Percentiles rank a stretch among this genome's conserved stretches.
These are phyloP conservation scores for Mellilla xanthometata DNA, from an alignment of 2,888 invertebrate genomes.

Conservation along the genomic window DNA sequence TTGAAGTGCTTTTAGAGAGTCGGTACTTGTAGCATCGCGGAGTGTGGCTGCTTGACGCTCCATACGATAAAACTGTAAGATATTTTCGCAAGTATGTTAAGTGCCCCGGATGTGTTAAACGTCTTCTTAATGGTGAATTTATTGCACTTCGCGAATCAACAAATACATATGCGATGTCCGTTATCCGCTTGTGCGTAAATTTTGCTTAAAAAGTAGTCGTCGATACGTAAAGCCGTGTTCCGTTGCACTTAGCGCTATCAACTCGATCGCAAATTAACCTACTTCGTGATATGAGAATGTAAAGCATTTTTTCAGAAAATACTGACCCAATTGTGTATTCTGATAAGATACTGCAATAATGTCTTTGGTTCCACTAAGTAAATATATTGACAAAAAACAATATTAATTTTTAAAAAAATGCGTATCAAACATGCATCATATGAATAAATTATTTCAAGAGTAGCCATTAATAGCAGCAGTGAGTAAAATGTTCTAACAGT, in stretches of 20 bases:
- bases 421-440: no score
- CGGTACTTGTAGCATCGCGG: constrained; percentile 33
- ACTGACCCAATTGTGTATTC: constrained; percentile 17
- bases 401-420: no score
- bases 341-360: constrained; percentile 12
- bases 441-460: no score
- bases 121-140: constrained; percentile 41
- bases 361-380: no score
- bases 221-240: constrained; percentile 18
- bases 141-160: constrained; percentile 39
- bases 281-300: constrained; percentile 43
- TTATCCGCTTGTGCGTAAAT: constrained; percentile 25
- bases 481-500: constrained; percentile 2
- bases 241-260: constrained; percentile 43
- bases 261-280: constrained; percentile 46
- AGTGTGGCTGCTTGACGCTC: no score
- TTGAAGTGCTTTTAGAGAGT: constrained; percentile 61
- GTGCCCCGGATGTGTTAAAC: constrained; percentile 42
- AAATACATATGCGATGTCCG: constrained; percentile 31
- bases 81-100: constrained; percentile 53
- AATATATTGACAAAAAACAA: no score
- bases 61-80: constrained; percentile 43
- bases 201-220: constrained; percentile 22
- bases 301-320: constrained; percentile 29
- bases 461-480: no score